phyloP scores from a whole-genome alignment of 2,113 vertebrate species.

The Egretta garzetta region DNA sequence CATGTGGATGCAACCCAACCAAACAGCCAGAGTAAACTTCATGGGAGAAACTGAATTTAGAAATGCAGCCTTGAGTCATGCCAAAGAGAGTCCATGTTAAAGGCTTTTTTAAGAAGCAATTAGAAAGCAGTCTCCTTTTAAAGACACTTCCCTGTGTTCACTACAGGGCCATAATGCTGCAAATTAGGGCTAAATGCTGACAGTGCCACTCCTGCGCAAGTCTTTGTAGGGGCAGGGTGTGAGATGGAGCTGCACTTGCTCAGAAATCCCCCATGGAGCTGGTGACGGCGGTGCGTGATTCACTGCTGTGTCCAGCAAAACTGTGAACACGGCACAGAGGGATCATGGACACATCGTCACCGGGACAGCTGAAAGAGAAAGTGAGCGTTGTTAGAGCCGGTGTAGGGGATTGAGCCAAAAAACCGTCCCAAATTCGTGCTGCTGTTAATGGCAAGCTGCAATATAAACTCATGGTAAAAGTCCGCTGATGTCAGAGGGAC shows the following conservation, averaged over 20 bases:
- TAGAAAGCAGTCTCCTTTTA: conserved; percentile 15
- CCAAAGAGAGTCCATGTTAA: not conserved
- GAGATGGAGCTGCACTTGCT: not conserved
- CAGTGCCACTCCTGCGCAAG: fast-evolving
- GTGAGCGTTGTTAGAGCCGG: not conserved
- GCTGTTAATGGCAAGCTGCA: not conserved
- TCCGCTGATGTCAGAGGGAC: not conserved
- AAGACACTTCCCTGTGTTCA: not conserved
- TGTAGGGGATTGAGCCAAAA: not conserved
- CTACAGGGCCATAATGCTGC: not conserved
- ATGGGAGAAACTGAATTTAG: conserved; percentile 27
- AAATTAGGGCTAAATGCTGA: not conserved
- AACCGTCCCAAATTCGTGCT: not conserved
- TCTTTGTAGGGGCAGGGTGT: not conserved
- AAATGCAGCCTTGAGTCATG: not conserved
- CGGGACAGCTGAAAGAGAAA: not conserved
- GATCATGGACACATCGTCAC: fast-evolving
- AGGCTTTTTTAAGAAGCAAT: not conserved
- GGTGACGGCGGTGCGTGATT: fast-evolving
- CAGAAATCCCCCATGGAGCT: not conserved
- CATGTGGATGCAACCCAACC: not conserved
- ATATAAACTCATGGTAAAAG: not conserved
- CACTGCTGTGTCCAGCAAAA: not conserved
- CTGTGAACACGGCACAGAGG: not conserved
- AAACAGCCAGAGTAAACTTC: not conserved